Base-by-base conservation (phyloP, 92 coral and sea anemone species). In the Chrysogorgia sp. region DNA sequence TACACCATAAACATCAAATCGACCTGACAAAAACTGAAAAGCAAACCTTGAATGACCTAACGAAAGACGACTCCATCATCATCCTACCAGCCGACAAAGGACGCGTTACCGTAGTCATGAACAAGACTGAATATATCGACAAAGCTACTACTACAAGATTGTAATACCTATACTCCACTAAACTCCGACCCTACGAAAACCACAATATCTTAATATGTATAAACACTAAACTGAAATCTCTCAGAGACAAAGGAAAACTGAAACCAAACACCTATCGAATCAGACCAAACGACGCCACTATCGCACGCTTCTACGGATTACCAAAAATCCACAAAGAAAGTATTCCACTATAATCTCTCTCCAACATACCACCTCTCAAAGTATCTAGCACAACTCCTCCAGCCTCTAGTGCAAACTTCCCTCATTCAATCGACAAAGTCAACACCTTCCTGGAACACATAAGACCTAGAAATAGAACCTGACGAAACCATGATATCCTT, bases 61-160 rank as follows among this genome's bases (percentile, higher is more conserved):
- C 12, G 24, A 56, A 56, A 56, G 62, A 56, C 62, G 62, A 56
- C 62, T 12, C 19, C 24, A 56, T 56, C 20, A 10, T 21, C 62
- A 56, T 56, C 24, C 62, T 56, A 20, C 62, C 62, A 56, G 62
- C 62, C 12, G 62, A 56, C 62, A 56, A 56, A 56, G 62, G 62
- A 28, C 62, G 62, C 62, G 24, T 23, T 10, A 56, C 62, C 29
- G 62, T 56, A 28, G 29, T 56, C 20, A 20, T 56, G 24, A 28
- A 56, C 62, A 56, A 56, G 62, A 28, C 24, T 10, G 29, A 21
- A 20, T 56, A 56, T 20, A 20, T 20, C 29, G 24, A 28, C 62
- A 56, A 56, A 56, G 62, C 62, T 21, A 28, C 24, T 56, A 56
- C 62, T 56, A 10, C 10, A 20, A 20, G 29, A 56, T 12, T 10